Percentiles rank a stretch among this genome's conserved stretches.
These are phyloP conservation scores for Drosophila borborema DNA, from an alignment of 2,888 invertebrate genomes.

Conservation along the genomic window DNA sequence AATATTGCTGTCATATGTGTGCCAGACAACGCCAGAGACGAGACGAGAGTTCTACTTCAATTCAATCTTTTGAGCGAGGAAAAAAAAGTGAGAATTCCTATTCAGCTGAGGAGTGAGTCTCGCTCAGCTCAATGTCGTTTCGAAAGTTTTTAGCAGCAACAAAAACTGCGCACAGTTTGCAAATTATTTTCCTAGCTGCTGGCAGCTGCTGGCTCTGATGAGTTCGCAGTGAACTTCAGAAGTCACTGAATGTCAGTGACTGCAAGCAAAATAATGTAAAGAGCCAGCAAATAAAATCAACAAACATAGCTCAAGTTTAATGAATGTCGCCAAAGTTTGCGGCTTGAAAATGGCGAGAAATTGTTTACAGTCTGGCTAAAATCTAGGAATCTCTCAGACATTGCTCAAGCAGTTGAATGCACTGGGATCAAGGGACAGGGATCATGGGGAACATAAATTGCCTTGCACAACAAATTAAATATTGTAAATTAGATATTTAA, in stretches of 20 bases:
- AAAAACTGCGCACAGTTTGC: slow-evolving; percentile 38
- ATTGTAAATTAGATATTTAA: not conserved
- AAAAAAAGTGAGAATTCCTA: slow-evolving; percentile 15
- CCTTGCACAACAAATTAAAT: not conserved
- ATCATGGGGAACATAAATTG: not conserved
- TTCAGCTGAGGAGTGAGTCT: slow-evolving; percentile 28
- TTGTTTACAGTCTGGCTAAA: slow-evolving; percentile 21
- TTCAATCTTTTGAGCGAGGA: slow-evolving; percentile 39
- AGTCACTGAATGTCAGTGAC: slow-evolving; percentile 60
- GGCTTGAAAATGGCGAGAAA: slow-evolving; percentile 30
- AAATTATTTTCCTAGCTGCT: slow-evolving; percentile 60
- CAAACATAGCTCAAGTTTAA: slow-evolving; percentile 54
- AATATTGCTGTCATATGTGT: slow-evolving; percentile 75
- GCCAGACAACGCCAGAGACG: slow-evolving; percentile 54
- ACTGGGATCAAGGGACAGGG: not conserved
- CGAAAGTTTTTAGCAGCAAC: slow-evolving; percentile 53
- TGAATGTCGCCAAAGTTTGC: slow-evolving; percentile 52
- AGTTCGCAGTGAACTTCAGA: slow-evolving; percentile 58
- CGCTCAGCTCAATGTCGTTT: slow-evolving; percentile 49
- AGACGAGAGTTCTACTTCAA: slow-evolving; percentile 42
- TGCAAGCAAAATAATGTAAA: slow-evolving; percentile 25
- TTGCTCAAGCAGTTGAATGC: not conserved
- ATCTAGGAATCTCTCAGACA: slow-evolving; percentile 1
- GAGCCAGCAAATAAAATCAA: slow-evolving; percentile 28
- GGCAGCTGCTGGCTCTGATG: slow-evolving; percentile 42